These are phyloP conservation scores for Pammene aurita DNA, from an alignment of 2,888 invertebrate genomes.

Conservation along the genomic window DNA sequence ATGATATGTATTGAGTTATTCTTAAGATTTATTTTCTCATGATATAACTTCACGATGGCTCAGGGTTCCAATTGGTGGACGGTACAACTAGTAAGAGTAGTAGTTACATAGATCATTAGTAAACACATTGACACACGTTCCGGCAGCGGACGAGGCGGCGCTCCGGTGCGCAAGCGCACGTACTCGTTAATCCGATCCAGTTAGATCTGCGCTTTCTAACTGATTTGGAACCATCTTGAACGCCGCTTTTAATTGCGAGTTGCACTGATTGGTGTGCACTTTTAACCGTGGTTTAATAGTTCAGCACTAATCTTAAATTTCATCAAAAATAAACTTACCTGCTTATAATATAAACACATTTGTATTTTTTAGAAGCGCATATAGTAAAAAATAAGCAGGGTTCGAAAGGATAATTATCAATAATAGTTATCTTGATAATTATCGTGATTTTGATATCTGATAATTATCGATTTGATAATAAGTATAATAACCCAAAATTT, in stretches of 20 bases:
- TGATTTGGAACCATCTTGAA: constrained; percentile 27
- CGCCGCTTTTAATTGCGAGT: constrained; percentile 11
- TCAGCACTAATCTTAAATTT: too few species aligned
- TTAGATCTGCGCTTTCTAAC: constrained; percentile 39
- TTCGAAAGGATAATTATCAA: too few species aligned
- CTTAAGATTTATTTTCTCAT: not conserved
- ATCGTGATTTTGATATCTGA: too few species aligned
- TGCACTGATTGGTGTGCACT: constrained; percentile 22
- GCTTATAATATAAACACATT: not conserved
- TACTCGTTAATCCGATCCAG: constrained; percentile 38
- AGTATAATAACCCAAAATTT: too few species aligned
- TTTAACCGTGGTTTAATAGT: not conserved
- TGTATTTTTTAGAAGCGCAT: not conserved
- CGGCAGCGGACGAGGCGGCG: constrained; percentile 23
- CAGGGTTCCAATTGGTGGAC: not conserved
- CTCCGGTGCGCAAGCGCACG: constrained; percentile 29
- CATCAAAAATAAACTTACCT: too few species aligned
- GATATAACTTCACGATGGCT: not conserved
- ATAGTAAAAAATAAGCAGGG: not conserved
- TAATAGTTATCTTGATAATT: too few species aligned
- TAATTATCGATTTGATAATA: too few species aligned
- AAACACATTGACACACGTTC: constrained; percentile 32
- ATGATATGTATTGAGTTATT: too few species aligned
- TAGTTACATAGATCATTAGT: constrained; percentile 24
- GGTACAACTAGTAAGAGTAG: not conserved